Conservation (phyloP, 2,113 vertebrate species). For the Hyla sarda region DNA sequence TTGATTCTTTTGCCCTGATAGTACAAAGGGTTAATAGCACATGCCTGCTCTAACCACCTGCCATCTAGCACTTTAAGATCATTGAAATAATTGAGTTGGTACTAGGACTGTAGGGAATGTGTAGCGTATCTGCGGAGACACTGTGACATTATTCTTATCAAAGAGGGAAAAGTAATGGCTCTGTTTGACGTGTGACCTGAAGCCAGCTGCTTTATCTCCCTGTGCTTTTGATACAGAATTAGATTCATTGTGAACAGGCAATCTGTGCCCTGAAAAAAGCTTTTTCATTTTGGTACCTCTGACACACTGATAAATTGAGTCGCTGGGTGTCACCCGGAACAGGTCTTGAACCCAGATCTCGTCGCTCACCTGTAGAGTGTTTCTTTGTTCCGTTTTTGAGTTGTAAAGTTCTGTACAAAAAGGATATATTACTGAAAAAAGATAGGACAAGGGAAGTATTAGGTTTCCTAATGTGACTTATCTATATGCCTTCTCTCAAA, state of each 20-base stretch:
- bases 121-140: conserved; percentile 42
- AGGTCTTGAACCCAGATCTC: conserved; percentile 34
- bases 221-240: conserved; percentile 57
- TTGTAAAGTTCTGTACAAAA: neutral
- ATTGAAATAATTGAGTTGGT: conserved; percentile 60
- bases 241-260: conserved; percentile 60
- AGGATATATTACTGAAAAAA: neutral
- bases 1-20: neutral
- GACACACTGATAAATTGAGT: conserved; percentile 51
- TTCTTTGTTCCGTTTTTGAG: neutral
- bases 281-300: conserved; percentile 52
- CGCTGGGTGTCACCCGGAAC: conserved; percentile 34
- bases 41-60: conserved; percentile 7
- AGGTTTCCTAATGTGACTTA: neutral
- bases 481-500: neutral
- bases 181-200: conserved; percentile 58
- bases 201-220: conserved; percentile 58
- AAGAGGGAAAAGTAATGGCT: conserved; percentile 60
- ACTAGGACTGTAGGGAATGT: conserved; percentile 54
- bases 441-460: neutral
- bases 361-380: neutral
- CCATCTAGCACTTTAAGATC: conserved; percentile 50
- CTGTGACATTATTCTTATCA: conserved; percentile 60
- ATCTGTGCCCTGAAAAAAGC: conserved; percentile 56
- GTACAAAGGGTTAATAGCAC: conserved; percentile 37